Evolutionary conservation across 2,888 invertebrate species (phyloP).

Genomic region (Melangyna quadrimaculata): DNA sequence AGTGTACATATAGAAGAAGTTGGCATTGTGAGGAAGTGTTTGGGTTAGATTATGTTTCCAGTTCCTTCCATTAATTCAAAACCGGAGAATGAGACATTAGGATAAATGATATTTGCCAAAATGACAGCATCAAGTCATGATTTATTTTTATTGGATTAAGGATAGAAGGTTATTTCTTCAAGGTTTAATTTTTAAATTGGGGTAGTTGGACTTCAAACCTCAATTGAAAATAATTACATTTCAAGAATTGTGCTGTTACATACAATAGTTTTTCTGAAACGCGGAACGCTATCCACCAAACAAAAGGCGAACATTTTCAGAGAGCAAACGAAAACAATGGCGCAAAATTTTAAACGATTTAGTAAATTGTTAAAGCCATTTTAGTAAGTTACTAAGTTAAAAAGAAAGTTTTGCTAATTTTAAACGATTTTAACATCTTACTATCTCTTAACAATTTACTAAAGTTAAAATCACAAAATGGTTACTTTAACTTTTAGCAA

Average conservation of each 20-base stretch:
- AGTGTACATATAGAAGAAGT: no score
- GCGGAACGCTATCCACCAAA: neutral
- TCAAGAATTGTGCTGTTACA: no score
- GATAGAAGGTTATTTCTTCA: neutral
- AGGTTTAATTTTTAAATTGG: neutral
- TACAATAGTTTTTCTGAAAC: no score
- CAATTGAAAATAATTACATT: neutral
- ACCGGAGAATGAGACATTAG: neutral
- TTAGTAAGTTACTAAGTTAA: no score
- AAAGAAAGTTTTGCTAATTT: no score
- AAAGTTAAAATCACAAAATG: no score
- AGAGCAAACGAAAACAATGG: no score
- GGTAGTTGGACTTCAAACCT: neutral
- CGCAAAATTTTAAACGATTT: no score
- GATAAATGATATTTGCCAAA: slow-evolving; percentile 7
- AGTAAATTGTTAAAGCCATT: no score
- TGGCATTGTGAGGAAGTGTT: neutral
- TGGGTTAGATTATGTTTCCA: slow-evolving; percentile 9
- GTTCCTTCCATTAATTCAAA: slow-evolving; percentile 5
- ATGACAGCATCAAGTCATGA: neutral
- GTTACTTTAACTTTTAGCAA: no score
- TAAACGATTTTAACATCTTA: no score
- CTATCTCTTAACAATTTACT: no score
- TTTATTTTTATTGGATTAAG: slow-evolving; percentile 17
- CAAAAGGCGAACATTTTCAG: neutral